Evolutionary conservation across 1,140 invertebrate species (phyloP), one percentile per base, ranked within the genome.

Genomic region (Dinoponera quadriceps): DNA sequence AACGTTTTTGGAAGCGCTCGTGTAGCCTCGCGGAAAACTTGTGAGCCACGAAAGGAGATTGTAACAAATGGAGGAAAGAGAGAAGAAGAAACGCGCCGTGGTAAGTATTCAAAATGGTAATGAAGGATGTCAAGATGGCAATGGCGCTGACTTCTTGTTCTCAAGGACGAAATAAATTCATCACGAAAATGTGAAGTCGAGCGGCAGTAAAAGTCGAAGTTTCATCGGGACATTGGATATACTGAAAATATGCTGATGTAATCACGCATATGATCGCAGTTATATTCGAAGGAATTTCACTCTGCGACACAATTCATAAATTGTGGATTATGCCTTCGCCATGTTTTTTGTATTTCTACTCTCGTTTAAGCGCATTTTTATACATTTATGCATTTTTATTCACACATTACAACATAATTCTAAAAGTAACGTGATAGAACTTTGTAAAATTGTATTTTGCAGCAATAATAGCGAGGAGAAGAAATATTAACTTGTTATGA

Each of bases 131-230:
- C 51, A 49, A 25, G 48, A 77, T 55, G 29, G 63, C n/a, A 63
- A 16, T 44, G 33, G 13, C 14, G 20, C 54, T 78, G 29, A 69
- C 63, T 69, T 5, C n/a, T 38, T 55, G 16, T 77, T 62, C 7
- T 57, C 75, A 57, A 78, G 63, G 63, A n/a, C 29, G 13, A 57
- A 78, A 66, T 55, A 5, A 66, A 78, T 78, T 78, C 22, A 14
- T 20, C 49, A 62, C 27, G 49, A 57, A 78, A 57, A 78, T 38
- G 18, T 38, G 11, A 69, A 78, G 29, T 65, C 22, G 22, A 77
- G 11, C n/a, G 25, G n/a, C 29, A 65, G 22, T 68, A 55, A 77
- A 44, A 68, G 38, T 44, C 22, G 13, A 18, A 68, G 27, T 20
- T 55, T 20, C 38, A 29, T 75, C 38, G 72, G 38, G 49, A 25